Base-by-base conservation (phyloP, 92 coral and sea anemone species). In the Diadumene lineata region DNA sequence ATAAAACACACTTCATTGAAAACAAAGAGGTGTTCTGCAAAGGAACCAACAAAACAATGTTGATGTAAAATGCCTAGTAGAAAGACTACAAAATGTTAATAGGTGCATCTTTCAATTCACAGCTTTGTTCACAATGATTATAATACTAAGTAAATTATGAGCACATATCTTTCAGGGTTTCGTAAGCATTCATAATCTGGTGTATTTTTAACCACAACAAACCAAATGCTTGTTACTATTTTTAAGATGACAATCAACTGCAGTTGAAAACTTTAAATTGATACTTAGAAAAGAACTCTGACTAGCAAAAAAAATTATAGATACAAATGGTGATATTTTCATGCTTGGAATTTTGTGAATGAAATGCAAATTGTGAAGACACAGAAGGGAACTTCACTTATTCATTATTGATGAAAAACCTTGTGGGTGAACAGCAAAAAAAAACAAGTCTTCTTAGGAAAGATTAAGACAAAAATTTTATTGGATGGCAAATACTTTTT, bases 351-450 rank as follows among this genome's bases (percentile, higher is more conserved):
- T 51, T 51, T 31, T 11, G 6, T 26, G 48, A 22, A 50, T 55
- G 19, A 62, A 62, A 62, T 62, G 68, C 68, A 62, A 62, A 62
- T 62, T 21, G 27, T 62, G 21, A 1, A 28, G 1, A 32, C 63
- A 55, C 67, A 56, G 28, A 72, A 30, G 50, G 33, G 26, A 31
- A 25, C 70, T 67, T 62, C 21, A 68, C 33, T 68, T 51, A 78
- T 78, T 34, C 57, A 78, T 67, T 50, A 78, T 78, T 68, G 43
- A 78, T 68, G 28, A 33, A 13, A 60, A 26, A 66, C 50, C 74
- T 56, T 67, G 73, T 65, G 81, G 72, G 56, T 68, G 46, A 38
- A 38, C 48, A 38, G 13, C 24, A 68, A 74, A 16, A 1, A 34
- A 43, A 74, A 69, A 69, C 8, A 32, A 4, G 24, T n/a, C 16